Conservation (phyloP, 1,140 invertebrate species). For the Heterodera schachtii region DNA sequence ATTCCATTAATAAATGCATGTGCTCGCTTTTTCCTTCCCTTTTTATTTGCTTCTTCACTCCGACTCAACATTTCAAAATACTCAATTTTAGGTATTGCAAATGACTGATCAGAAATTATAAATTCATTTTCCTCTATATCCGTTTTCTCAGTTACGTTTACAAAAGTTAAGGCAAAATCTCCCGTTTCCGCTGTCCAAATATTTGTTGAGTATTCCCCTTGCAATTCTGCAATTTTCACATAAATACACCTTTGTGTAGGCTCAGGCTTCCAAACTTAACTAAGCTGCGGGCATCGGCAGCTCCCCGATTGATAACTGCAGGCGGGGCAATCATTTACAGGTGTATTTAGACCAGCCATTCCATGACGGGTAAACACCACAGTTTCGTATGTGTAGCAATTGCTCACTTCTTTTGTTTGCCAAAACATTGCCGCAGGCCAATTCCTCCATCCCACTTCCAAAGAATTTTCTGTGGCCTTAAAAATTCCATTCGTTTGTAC, state of each 20-base stretch:
- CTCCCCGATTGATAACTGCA: slow-evolving; percentile 1
- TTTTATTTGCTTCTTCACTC: not conserved
- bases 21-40: not conserved
- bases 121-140: not conserved
- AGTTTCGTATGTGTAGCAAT: slow-evolving; percentile 18
- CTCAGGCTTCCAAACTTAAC: slow-evolving; percentile 11
- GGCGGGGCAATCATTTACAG: not conserved
- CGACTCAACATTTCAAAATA: not conserved
- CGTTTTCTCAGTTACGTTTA: not conserved
- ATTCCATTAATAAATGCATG: too few species aligned
- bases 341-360: not conserved
- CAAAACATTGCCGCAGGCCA: slow-evolving; percentile 18
- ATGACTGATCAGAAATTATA: slow-evolving; percentile 10
- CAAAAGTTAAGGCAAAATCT: slow-evolving; percentile 13
- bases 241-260: not conserved
- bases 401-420: not conserved
- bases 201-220: not conserved
- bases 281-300: slow-evolving; percentile 1
- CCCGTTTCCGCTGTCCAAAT: not conserved
- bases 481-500: not conserved
- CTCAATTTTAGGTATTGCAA: not conserved
- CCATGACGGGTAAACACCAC: slow-evolving; percentile 18
- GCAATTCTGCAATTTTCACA: not conserved
- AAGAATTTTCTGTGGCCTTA: not conserved
- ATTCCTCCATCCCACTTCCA: not conserved